Base-by-base conservation (phyloP, 2,888 invertebrate species). In the Spodoptera picta region DNA sequence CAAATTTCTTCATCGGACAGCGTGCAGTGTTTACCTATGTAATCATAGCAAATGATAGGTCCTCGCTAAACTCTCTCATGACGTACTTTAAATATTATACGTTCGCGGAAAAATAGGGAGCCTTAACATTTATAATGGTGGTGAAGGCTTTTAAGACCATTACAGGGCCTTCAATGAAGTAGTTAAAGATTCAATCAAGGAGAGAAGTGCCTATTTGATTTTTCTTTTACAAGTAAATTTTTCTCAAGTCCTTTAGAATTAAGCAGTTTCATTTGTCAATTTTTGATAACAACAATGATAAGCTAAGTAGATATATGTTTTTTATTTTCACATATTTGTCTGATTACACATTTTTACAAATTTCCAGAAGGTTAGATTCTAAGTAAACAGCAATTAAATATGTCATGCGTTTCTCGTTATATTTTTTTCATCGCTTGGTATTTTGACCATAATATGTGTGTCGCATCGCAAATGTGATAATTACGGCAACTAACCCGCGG, bases 31-130 rank as follows among this genome's bases (percentile, higher is more conserved):
- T 84, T 84, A 84, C 75, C 82, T 72, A 80, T 75, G 86, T 88
- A 92, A 92, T 92, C 87, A 86, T 80, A 52, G 87, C 85, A 90
- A 89, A 92, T 91, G 88, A 91, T 90, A 88, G 89, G 85, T 78
- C 82, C 77, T 63, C 66, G 68, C 68, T 79, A 69, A 76, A 72
- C 61, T 69, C 71, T 76, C 44, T 55, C 65, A 47, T 67, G 65
- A 72, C 69, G 73, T 65, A 64, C 70, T 60, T 54, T 49, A 47
- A 60, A 49, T 69, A 69, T 69, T 43, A 69, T 61, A 24, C 50
- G 61, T 73, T 73, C 73, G 70, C 60, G 70, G 73, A 69, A 74
- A 69, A 74, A 73, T 69, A 61, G 65, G 55, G 50, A 61, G 50
- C 3, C 45, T 58, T 61, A 74, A 58, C 23, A 57, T n/a, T 54